phyloP scores from a whole-genome alignment of 2,113 vertebrate genomes.

The Psettodes erumei region DNA sequence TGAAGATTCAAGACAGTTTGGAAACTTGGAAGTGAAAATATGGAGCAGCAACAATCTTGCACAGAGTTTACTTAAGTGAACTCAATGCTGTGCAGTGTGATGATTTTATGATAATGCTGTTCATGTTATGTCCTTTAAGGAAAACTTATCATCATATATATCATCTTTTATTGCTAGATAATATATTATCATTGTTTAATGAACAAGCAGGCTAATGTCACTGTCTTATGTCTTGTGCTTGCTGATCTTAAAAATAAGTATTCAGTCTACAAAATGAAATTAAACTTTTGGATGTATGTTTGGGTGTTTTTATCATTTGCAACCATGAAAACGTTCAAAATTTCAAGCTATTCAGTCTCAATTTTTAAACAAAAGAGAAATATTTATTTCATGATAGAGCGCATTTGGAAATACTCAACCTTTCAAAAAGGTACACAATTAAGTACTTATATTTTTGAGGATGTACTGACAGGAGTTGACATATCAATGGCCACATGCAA shows the following conservation, averaged over 20 bases:
- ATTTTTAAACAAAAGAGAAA: slow-evolving; percentile 76
- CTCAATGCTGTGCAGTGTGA: slow-evolving; percentile 18
- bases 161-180: neutral
- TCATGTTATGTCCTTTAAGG: slow-evolving; percentile 17
- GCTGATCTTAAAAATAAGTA: neutral
- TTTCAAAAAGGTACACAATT: slow-evolving; percentile 84
- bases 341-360: slow-evolving; percentile 26
- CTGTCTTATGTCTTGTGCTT: neutral
- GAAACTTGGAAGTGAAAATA: slow-evolving; percentile 1
- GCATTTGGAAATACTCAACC: slow-evolving; percentile 82
- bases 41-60: neutral
- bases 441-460: slow-evolving; percentile 66
- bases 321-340: neutral
- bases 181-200: neutral
- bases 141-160: slow-evolving; percentile 1
- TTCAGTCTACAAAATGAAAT: neutral
- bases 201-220: neutral
- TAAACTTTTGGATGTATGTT: neutral
- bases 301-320: neutral
- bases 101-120: slow-evolving; percentile 22
- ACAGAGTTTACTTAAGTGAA: slow-evolving; percentile 4
- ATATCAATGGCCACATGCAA: slow-evolving; percentile 86
- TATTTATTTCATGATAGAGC: slow-evolving; percentile 89
- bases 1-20: neutral
- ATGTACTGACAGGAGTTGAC: slow-evolving; percentile 82